Base-by-base conservation (phyloP, 37 sponge, comb jelly and placozoan genomes). In the Cladorhizidae sp. region DNA sequence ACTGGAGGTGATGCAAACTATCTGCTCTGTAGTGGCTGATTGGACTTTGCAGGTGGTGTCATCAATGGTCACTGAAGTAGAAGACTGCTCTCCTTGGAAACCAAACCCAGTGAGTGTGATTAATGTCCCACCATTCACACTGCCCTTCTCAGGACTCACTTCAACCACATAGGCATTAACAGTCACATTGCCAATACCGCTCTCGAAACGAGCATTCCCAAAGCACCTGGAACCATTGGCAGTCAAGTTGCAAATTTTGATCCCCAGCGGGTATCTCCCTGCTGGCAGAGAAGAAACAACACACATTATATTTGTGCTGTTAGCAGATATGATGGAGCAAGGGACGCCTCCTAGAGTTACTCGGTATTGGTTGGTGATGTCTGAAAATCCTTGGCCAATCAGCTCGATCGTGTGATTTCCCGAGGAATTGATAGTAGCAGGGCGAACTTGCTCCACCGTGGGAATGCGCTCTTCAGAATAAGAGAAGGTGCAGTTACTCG, bases 71-170 rank as follows among this genome's bases (percentile, higher is more conserved):
- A 92, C 90, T 14, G 40, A 63, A 20, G 86, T 76, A 37, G 72
- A 40, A 39, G 80, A 68, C 26, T 62, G 12, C 0, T 52, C 29
- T 31, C 17, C 77, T 33, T 72, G 54, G 55, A 98, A 94, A 39
- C 97, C 95, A 38, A 51, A 52, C 15, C 99, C 99, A 65, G 64
- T 70, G 25, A 98, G 82, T 12, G 93, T 90, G 21, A 98, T n/a
- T n/a, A 52, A 57, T 0, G 93, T 89, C 0, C 95, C 97, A 8
- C 99, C 99, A 21, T 59, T 74, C 0, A 79, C 75, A 8, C 95
- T 90, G 0, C 97, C 99, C 28, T 69, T 74, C 5, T 55, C 0
- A 5, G 99, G 99, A 45, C 37, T 40, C 29, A 96, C 85, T 56
- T 15, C 22, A n/a, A 73, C 41, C 21, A 97, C 40, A 0, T 33